Conservation (phyloP, 2,113 vertebrate species). For the Polypterus senegalus region DNA sequence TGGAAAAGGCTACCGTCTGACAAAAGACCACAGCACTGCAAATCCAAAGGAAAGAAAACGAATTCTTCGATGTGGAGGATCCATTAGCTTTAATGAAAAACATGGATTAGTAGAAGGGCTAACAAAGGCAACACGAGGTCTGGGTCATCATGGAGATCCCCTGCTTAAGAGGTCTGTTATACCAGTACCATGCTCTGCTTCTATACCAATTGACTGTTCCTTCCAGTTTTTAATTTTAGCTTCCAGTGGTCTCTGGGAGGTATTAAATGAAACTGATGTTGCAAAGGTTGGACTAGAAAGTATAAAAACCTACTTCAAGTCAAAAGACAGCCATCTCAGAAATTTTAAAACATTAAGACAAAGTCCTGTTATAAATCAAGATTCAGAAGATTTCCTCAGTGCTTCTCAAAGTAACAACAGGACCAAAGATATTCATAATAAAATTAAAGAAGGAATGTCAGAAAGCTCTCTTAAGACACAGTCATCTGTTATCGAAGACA, state of each 20-base stretch:
- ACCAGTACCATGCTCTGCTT: constrained; percentile 31
- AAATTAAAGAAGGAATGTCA: background rate
- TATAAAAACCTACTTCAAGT: too few relatives aligned
- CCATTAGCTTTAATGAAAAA: constrained; percentile 28
- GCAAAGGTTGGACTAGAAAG: constrained; percentile 27
- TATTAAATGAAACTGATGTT: constrained; percentile 35
- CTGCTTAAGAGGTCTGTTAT: constrained; percentile 35
- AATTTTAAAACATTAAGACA: too few relatives aligned
- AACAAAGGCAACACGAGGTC: constrained; percentile 29
- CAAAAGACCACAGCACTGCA: constrained; percentile 38
- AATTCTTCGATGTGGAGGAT: constrained; percentile 27
- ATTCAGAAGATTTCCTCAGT: too few relatives aligned
- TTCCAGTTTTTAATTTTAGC: constrained; percentile 44
- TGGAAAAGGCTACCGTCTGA: constrained; percentile 34
- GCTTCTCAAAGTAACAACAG: too few relatives aligned
- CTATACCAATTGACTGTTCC: constrained; percentile 31
- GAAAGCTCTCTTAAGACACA: background rate
- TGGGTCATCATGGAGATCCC: constrained; percentile 37
- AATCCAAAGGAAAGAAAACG: constrained; percentile 26
- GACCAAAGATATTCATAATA: too few relatives aligned
- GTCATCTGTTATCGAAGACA: background rate
- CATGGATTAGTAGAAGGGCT: constrained; percentile 32
- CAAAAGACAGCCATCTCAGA: too few relatives aligned
- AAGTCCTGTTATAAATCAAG: too few relatives aligned
- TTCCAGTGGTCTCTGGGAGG: constrained; percentile 46